A percentile compares a stretch with the other conserved stretches of the same genome.
phyloP scores from a whole-genome alignment of 1,140 invertebrate species.

The Caenorhabditis latens region DNA sequence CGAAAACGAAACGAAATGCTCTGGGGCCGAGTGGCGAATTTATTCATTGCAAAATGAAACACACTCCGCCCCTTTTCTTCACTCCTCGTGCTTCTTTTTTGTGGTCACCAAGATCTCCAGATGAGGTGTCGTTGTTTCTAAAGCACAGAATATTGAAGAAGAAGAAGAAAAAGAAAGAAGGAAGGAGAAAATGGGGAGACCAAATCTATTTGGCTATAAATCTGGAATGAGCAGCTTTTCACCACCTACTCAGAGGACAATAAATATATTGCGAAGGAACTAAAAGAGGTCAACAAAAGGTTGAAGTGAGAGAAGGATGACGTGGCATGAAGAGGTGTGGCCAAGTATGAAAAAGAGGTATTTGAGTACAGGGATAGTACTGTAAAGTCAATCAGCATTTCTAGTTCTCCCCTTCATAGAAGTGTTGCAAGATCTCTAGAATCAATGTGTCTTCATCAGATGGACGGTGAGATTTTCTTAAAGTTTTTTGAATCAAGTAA shows the following conservation, averaged over 20 bases:
- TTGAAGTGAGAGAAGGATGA: background rate
- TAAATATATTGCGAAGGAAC: constrained; percentile 30
- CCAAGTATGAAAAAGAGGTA: background rate
- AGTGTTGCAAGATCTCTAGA: too few relatives aligned
- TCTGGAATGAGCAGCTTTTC: constrained; percentile 49
- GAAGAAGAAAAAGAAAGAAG: constrained; percentile 5
- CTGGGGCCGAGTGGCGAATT: background rate
- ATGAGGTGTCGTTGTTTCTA: constrained; percentile 41
- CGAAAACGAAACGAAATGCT: constrained; percentile 29
- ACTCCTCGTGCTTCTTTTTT: background rate
- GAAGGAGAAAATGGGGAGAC: background rate
- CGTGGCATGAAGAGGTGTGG: background rate
- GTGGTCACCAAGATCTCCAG: constrained; percentile 28
- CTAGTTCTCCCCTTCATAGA: too few relatives aligned
- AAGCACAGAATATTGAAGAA: constrained; percentile 27
- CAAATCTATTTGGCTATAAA: constrained; percentile 36
- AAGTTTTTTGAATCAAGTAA: too few relatives aligned
- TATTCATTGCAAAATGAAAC: constrained; percentile 55
- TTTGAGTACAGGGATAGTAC: too few relatives aligned
- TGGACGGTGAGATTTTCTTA: too few relatives aligned
- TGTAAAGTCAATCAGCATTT: too few relatives aligned
- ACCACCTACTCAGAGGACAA: constrained; percentile 38
- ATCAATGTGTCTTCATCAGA: too few relatives aligned
- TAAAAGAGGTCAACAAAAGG: background rate
- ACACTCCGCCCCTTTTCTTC: background rate